Evolutionary conservation across 2,797 vertebrate species (phyloP).

Genomic region (Aphelocoma californica): DNA sequence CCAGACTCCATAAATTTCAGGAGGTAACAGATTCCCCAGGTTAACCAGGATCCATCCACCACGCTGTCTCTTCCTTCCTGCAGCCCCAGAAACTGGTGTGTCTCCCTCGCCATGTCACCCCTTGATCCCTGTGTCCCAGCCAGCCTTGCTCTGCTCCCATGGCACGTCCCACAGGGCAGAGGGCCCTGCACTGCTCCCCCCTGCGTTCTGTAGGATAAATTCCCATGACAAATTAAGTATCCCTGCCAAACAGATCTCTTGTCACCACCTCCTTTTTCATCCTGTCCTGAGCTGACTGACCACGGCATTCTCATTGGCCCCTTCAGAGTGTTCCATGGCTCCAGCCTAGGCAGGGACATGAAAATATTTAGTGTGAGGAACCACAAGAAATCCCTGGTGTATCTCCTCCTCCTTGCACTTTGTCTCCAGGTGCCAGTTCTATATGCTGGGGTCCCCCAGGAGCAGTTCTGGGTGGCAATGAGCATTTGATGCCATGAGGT

Average conservation of each 20-base stretch:
- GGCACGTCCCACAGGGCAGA: neutral
- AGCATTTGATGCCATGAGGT: neutral
- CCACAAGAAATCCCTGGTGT: neutral
- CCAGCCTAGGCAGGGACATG: neutral
- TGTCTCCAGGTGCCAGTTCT: neutral
- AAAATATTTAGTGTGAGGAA: neutral
- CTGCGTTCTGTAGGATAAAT: neutral
- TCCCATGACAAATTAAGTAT: neutral
- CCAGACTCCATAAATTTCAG: neutral
- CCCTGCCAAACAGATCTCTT: neutral
- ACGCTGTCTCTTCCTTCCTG: neutral
- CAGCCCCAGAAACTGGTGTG: neutral
- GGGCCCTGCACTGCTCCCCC: neutral
- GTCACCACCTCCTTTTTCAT: neutral
- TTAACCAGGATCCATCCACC: neutral
- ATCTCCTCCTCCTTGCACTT: neutral
- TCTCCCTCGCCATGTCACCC: fast-evolving
- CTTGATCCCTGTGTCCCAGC: neutral
- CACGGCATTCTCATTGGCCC: neutral
- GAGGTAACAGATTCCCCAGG: neutral
- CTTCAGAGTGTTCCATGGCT: neutral
- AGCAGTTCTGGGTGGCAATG: neutral
- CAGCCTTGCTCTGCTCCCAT: neutral
- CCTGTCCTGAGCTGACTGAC: neutral
- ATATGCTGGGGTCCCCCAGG: fast-evolving